Base-by-base conservation (phyloP, 2,113 vertebrate genomes). In the Ophthalmotilapia sp. region DNA sequence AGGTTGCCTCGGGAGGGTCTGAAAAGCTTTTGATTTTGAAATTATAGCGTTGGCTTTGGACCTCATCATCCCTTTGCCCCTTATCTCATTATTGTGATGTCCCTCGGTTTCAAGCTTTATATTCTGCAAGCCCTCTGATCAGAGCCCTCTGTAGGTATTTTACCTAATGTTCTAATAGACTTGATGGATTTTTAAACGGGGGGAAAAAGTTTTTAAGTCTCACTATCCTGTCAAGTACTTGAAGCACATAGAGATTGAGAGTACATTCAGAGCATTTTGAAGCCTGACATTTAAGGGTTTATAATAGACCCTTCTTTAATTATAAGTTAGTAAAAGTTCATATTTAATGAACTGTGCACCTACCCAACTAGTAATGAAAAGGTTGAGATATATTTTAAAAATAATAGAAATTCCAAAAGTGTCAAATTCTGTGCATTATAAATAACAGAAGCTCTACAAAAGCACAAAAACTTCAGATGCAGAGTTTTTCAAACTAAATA, bases 21-120 rank as follows among this genome's bases (percentile, higher is more conserved):
- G 51, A 77, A 70, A 86, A 68, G 83, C 56, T 86, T 81, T 77
- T 5, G 47, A 89, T 89, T 90, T 87, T n/a, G 12, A 82, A 79
- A 55, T 60, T 68, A 79, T 54, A 80, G 29, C 56, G 15, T 80
- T 73, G 45, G 47, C 81, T 70, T 82, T 19, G 58, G 85, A 79
- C 45, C 26, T 83, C 42, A 21, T 77, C 9, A 3, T 86, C 92
- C 83, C 89, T 80, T 45, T 51, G 85, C 81, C 86, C 89, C 87
- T 42, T 4, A 29, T 81, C 68, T 88, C 89, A 89, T 92, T 89
- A 92, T 70, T 62, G 81, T 55, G 42, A 77, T 17, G 58, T 87
- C 81, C 75, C 73, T 79, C 80, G 21, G 56, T 82, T 80, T 82
- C 21, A 53, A 21, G 58, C 53, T 40, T 31, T 60, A 38, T n/a